A percentile compares a stretch with the other conserved stretches of the same genome.
Conservation (phyloP, 2,113 vertebrate genomes). For the Eidolon helvum region DNA sequence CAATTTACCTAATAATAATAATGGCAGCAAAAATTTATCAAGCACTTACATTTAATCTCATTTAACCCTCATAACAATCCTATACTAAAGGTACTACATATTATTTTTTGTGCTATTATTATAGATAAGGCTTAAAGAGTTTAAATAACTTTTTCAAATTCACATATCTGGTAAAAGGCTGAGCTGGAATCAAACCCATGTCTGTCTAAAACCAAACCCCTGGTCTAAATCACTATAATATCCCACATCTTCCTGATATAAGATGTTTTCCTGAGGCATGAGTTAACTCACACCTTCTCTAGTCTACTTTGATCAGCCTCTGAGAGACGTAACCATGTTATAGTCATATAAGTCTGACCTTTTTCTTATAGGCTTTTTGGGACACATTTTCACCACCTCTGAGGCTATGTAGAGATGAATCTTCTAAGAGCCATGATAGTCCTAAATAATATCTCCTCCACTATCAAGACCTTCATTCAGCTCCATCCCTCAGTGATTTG, state of each 20-base stretch:
- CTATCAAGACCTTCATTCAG: not conserved
- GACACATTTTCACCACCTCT: not conserved
- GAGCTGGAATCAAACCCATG: not conserved
- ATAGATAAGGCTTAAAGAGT: not conserved
- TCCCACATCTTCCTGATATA: not conserved
- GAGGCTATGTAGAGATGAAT: not conserved
- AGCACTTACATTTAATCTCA: not conserved
- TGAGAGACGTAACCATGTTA: not conserved
- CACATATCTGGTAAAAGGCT: not conserved
- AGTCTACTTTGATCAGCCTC: not conserved
- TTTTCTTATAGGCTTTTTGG: not conserved
- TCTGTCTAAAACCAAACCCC: not conserved
- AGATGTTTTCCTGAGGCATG: not conserved
- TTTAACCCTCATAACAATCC: not conserved
- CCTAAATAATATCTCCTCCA: not conserved
- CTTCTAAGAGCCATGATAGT: not conserved
- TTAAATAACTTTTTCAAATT: constrained; percentile 4
- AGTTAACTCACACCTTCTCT: not conserved
- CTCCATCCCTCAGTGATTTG: not conserved
- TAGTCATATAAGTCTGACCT: not conserved
- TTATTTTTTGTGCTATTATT: not conserved
- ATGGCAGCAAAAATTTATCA: not conserved
- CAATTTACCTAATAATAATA: not conserved
- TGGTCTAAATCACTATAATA: not conserved
- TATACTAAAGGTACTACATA: not conserved